Evolutionary conservation across 1,140 invertebrate genomes (phyloP).

Genomic region (honey bee (Apis mellifera)): Amel_HAv3.1 CM009933.2:4811001-4811500

Average conservation of each 20-base stretch:
- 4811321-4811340: background rate
- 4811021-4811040: too few species aligned
- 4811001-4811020: too few species aligned
- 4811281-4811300: too few species aligned
- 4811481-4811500: constrained; percentile 30
- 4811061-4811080: background rate
- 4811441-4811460: constrained; percentile 3
- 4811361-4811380: background rate
- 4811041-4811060: background rate
- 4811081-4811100: constrained; percentile 3
- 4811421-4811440: constrained; percentile 2
- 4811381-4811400: too few species aligned
- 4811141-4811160: background rate
- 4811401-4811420: background rate
- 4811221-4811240: background rate
- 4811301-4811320: too few species aligned
- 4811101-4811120: constrained; percentile 20
- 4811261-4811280: too few species aligned
- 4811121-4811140: constrained; percentile 34
- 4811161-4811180: background rate
- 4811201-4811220: background rate
- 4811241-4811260: too few species aligned
- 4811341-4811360: too few species aligned
- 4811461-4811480: constrained; percentile 31
- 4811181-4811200: background rate